Percentiles rank a stretch among this genome's conserved stretches.
These are phyloP conservation scores for Celastrina argiolus DNA, from an alignment of 2,888 invertebrate genomes.

Conservation along the genomic window DNA sequence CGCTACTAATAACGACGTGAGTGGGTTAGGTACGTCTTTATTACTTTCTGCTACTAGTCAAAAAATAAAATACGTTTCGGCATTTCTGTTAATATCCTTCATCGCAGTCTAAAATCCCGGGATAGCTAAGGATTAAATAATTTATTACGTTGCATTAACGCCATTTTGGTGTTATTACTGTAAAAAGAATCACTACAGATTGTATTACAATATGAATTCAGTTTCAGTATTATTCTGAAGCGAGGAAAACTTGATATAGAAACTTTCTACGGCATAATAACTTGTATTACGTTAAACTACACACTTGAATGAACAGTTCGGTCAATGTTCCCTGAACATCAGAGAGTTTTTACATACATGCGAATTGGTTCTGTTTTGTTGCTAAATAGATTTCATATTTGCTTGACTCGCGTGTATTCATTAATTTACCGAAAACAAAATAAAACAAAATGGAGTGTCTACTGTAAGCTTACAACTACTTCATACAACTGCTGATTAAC, in stretches of 20 bases:
- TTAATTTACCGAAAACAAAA: not conserved
- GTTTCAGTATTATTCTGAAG: slow-evolving; percentile 2
- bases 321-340: slow-evolving; percentile 36
- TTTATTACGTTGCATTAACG: not conserved
- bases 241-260: slow-evolving; percentile 10
- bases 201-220: not conserved
- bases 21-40: no score
- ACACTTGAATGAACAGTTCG: slow-evolving; percentile 41
- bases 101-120: no score
- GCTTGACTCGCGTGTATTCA: not conserved
- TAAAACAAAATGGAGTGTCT: not conserved
- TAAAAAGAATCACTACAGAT: not conserved
- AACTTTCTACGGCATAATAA: slow-evolving; percentile 38
- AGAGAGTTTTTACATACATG: slow-evolving; percentile 18
- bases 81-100: no score
- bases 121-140: no score
- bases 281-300: slow-evolving; percentile 35
- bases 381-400: not conserved
- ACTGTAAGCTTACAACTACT: not conserved
- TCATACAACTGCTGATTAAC: no score
- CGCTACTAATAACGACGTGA: no score
- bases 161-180: not conserved
- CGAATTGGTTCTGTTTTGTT: not conserved
- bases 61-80: no score
- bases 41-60: no score